Evolutionary conservation across 2,797 vertebrate genomes (phyloP).

Genomic region (Malurus leucopterus): DNA sequence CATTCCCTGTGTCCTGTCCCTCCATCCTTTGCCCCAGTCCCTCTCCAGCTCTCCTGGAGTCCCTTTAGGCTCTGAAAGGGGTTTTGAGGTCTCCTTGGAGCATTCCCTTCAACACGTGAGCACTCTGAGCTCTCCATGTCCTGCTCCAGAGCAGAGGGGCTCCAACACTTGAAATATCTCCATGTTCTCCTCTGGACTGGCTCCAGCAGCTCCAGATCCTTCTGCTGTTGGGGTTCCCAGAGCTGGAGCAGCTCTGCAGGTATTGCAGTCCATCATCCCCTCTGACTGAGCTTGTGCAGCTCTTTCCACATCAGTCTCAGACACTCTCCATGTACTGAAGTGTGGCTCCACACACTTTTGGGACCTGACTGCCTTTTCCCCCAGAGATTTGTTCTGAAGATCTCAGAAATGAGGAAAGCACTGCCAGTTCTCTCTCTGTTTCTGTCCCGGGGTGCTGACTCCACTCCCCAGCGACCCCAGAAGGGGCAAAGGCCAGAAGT

Average conservation of each 20-base stretch:
- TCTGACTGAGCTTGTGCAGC: not conserved
- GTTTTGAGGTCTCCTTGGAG: not conserved
- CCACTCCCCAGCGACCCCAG: not conserved
- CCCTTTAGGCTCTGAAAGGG: rapidly evolving
- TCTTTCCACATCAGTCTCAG: not conserved
- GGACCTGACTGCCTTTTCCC: not conserved
- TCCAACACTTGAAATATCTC: not conserved
- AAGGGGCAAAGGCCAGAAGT: not conserved
- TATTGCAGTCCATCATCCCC: rapidly evolving
- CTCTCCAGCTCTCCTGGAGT: not conserved
- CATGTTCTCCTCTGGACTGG: rapidly evolving
- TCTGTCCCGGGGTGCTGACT: not conserved
- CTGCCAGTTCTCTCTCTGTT: not conserved
- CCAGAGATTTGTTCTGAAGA: not conserved
- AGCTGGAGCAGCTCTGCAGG: not conserved
- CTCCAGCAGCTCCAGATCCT: not conserved
- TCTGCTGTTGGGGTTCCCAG: rapidly evolving
- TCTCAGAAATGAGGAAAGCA: not conserved
- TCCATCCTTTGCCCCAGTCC: not conserved
- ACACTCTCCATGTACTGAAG: not conserved
- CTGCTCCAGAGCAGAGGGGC: not conserved
- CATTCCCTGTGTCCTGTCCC: not conserved
- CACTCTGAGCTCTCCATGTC: not conserved
- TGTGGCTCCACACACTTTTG: not conserved
- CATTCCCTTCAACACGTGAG: rapidly evolving